phyloP scores from a whole-genome alignment of 1,140 invertebrate genomes.

The Holcopasites calliopsidis region DNA sequence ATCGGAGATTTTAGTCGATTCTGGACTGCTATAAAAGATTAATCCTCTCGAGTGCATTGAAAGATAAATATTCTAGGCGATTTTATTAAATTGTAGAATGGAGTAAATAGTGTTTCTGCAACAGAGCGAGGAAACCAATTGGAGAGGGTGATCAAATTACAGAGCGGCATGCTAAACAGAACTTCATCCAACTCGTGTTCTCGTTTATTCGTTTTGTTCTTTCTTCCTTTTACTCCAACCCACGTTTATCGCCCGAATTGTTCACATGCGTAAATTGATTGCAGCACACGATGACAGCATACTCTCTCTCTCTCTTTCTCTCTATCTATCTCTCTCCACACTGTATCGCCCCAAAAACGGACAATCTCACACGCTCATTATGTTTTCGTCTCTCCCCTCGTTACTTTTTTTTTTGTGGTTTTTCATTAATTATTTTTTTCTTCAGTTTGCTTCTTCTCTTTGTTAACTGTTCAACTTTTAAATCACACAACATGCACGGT shows the following conservation, averaged over 20 bases:
- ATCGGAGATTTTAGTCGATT: not conserved
- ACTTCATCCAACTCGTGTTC: constrained; percentile 49
- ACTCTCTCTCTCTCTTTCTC: constrained; percentile 8
- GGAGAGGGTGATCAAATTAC: constrained; percentile 61
- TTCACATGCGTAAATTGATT: constrained; percentile 62
- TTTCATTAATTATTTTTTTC: not conserved
- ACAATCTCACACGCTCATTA: constrained; percentile 31
- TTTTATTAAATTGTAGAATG: too few relatives aligned
- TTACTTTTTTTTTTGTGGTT: not conserved
- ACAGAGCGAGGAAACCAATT: constrained; percentile 32
- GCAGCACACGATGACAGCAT: constrained; percentile 46
- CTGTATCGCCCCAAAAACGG: constrained; percentile 25
- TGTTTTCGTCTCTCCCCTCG: not conserved
- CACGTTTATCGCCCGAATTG: constrained; percentile 54
- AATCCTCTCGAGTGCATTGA: not conserved
- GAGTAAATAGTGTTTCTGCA: too few relatives aligned
- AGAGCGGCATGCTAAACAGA: constrained; percentile 48
- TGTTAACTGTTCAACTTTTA: constrained; percentile 26
- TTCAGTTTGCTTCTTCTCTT: not conserved
- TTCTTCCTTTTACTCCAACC: constrained; percentile 42
- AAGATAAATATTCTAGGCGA: not conserved
- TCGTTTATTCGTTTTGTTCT: constrained; percentile 47
- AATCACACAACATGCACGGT: constrained; percentile 27
- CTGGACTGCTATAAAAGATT: not conserved
- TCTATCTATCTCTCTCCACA: too few relatives aligned